Percentiles rank a stretch among this genome's conserved stretches.
These are phyloP conservation scores for Romanogobio albipinnatus DNA, from an alignment of 2,113 vertebrate species.

Conservation along the genomic window DNA sequence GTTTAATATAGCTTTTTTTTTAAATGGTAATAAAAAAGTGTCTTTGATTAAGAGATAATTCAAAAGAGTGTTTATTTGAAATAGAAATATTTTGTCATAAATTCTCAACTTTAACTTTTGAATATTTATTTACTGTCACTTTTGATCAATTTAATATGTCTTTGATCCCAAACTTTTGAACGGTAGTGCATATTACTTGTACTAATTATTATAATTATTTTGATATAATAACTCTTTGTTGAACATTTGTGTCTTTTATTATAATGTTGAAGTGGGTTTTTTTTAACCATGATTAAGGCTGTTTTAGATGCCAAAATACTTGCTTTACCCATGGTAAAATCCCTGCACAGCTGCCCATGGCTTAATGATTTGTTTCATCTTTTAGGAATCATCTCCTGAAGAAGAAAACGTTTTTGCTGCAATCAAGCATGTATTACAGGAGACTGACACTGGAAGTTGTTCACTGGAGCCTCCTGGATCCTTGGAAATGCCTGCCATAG, in stretches of 20 bases:
- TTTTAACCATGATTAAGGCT: too few species aligned
- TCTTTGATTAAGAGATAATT: too few species aligned
- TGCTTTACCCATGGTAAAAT: not conserved
- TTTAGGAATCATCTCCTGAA: constrained; percentile 41
- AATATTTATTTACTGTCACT: too few species aligned
- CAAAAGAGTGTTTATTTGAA: not conserved
- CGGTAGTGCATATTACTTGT: not conserved
- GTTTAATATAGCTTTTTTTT: too few species aligned
- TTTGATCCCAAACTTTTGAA: not conserved
- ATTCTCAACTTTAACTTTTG: too few species aligned
- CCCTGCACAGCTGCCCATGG: too few species aligned
- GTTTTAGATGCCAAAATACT: not conserved
- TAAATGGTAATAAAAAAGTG: too few species aligned
- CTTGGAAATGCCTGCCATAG: not conserved
- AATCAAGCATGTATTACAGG: not conserved
- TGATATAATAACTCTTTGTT: not conserved
- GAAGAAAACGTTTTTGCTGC: not conserved
- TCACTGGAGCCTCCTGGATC: not conserved
- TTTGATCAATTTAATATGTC: not conserved
- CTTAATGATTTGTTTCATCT: not conserved
- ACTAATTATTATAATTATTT: not conserved
- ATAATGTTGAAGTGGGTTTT: too few species aligned
- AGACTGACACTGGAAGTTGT: not conserved
- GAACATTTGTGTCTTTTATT: too few species aligned
- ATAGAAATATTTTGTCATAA: not conserved